Evolutionary conservation across 2,113 vertebrate genomes (phyloP).

Genomic region (Rhabdomys dilectus): DNA sequence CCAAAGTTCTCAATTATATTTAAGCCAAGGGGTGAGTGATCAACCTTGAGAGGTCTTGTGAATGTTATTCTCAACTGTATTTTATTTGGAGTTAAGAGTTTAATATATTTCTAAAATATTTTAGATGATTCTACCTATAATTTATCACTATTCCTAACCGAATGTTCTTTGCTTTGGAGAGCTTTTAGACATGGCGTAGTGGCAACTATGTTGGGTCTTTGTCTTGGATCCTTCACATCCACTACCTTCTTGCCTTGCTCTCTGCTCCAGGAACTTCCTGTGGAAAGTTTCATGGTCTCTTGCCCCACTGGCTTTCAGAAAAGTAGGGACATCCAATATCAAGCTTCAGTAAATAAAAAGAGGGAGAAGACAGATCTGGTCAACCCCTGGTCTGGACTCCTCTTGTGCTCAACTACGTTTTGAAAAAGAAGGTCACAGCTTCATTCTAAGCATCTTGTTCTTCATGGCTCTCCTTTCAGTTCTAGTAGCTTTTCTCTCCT

Average conservation of each 20-base stretch:
- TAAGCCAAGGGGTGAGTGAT: background rate
- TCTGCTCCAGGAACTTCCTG: background rate
- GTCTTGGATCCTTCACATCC: background rate
- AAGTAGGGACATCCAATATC: background rate
- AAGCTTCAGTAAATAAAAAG: background rate
- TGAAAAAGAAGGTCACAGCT: background rate
- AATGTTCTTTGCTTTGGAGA: slow-evolving; percentile 46
- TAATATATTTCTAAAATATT: background rate
- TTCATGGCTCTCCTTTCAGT: background rate
- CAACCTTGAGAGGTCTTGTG: background rate
- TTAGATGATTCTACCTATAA: background rate
- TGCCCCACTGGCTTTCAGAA: background rate
- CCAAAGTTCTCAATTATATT: background rate
- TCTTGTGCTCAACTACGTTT: background rate
- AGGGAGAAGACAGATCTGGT: background rate
- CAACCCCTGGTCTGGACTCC: background rate
- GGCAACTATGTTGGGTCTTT: background rate
- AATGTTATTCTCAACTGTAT: slow-evolving; percentile 27
- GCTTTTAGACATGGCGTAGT: background rate
- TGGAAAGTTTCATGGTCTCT: too few relatives aligned
- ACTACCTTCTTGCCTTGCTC: background rate
- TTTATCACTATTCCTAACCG: background rate
- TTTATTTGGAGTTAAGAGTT: slow-evolving; percentile 21
- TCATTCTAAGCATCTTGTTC: background rate
- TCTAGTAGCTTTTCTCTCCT: background rate